These are phyloP conservation scores for Stichopus horrens DNA, from an alignment of 53 echinoderm and acorn worm species.

Conservation along the genomic window DNA sequence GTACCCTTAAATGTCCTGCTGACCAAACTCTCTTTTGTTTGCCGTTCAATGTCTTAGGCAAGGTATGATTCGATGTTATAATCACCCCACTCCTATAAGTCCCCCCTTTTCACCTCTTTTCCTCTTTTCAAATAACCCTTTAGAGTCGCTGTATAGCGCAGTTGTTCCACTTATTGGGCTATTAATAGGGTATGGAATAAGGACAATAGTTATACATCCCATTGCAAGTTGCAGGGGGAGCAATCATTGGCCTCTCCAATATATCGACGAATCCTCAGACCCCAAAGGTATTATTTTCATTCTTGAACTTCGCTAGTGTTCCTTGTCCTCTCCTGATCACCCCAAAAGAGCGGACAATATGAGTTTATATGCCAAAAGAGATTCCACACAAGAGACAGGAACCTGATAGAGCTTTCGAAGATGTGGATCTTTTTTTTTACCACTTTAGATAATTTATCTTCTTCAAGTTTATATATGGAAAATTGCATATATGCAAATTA, in stretches of 20 bases:
- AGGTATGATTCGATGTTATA: neutral
- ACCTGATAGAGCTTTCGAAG: too few relatives aligned
- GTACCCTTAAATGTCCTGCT: slow-evolving; percentile 11
- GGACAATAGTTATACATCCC: neutral
- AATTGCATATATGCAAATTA: too few relatives aligned
- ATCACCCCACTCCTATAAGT: neutral
- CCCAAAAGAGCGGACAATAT: too few relatives aligned
- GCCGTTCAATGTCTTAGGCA: neutral
- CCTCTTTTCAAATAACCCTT: neutral
- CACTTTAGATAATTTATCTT: too few relatives aligned
- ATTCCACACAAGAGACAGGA: too few relatives aligned
- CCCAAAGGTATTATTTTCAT: too few relatives aligned
- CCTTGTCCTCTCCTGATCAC: too few relatives aligned
- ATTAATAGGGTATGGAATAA: neutral
- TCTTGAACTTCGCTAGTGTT: too few relatives aligned
- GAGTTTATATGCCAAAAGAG: too few relatives aligned
- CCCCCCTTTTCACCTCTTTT: neutral
- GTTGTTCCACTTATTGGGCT: neutral
- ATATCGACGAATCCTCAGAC: too few relatives aligned
- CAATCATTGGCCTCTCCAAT: neutral
- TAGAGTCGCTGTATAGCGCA: neutral
- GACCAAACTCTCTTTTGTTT: neutral
- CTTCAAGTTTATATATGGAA: too few relatives aligned
- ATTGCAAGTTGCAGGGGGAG: neutral
- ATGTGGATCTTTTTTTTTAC: too few relatives aligned